phyloP scores from a whole-genome alignment of 2,113 vertebrate genomes.

The Anarhynchus alexandrinus region DNA sequence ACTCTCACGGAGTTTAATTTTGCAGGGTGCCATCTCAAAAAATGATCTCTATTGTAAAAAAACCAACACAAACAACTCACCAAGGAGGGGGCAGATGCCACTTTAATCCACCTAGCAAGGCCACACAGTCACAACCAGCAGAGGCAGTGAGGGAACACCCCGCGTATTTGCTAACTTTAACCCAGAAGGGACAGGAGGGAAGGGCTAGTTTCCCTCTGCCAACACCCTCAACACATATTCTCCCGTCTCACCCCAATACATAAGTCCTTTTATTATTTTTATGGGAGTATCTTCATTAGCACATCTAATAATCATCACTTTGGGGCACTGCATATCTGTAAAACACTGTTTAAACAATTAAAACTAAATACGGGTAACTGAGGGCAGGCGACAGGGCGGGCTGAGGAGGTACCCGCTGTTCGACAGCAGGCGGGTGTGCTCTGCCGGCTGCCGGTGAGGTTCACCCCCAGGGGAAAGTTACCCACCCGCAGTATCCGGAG shows the following conservation, averaged over 20 bases:
- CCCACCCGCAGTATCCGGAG: rapidly evolving
- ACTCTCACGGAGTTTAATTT: background rate
- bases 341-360: background rate
- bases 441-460: background rate
- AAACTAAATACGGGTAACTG: background rate
- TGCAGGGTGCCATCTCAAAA: background rate
- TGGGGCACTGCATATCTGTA: background rate
- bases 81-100: no score
- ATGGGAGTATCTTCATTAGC: background rate
- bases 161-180: background rate
- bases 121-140: background rate
- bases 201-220: background rate
- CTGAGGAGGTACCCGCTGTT: background rate
- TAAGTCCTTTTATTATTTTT: background rate
- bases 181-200: background rate
- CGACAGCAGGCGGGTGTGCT: no score
- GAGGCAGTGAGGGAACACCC: background rate
- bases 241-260: background rate
- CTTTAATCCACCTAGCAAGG: background rate
- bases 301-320: background rate
- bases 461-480: background rate
- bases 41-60: background rate
- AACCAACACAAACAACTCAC: background rate
- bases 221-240: background rate
- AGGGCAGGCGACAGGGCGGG: background rate